phyloP scores from a whole-genome alignment of 2,113 vertebrate genomes.

The Empidonax alnorum region DNA sequence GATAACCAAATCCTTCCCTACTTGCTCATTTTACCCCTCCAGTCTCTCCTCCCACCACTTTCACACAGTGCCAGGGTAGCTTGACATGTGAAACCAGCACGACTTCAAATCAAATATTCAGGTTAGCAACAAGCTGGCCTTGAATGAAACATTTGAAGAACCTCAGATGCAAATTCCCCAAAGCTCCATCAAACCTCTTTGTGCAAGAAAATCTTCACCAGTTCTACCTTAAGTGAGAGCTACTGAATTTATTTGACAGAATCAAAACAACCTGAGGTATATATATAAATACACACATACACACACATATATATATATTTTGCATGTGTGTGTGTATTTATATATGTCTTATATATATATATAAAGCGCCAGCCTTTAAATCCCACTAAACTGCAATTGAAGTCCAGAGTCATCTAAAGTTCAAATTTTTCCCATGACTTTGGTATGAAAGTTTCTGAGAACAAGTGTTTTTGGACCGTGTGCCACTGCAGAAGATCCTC shows the following conservation, averaged over 20 bases:
- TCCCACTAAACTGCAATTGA: not conserved
- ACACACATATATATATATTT: not conserved
- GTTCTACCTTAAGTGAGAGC: slow-evolving; percentile 39
- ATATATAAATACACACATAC: not conserved
- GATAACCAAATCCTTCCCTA: not conserved
- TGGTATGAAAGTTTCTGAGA: not conserved
- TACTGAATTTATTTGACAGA: slow-evolving; percentile 19
- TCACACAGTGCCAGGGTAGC: not conserved
- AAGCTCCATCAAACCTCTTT: slow-evolving; percentile 40
- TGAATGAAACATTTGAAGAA: slow-evolving; percentile 45
- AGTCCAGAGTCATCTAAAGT: slow-evolving; percentile 30
- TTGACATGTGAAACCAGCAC: not conserved
- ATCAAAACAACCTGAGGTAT: not conserved
- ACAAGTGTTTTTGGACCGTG: not conserved
- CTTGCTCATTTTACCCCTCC: not conserved
- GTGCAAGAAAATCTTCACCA: slow-evolving; percentile 9
- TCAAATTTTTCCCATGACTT: slow-evolving; percentile 18
- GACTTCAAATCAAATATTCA: not conserved
- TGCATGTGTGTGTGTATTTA: not conserved
- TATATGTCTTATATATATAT: not conserved
- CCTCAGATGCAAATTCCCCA: slow-evolving; percentile 34
- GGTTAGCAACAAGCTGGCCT: not conserved
- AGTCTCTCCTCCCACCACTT: not conserved
- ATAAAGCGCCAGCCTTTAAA: slow-evolving; percentile 1
- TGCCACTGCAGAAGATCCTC: not conserved